Percentiles rank a stretch among this genome's conserved stretches.
Conservation (phyloP, 2,888 invertebrate species). For the Crocallis elinguaria region DNA sequence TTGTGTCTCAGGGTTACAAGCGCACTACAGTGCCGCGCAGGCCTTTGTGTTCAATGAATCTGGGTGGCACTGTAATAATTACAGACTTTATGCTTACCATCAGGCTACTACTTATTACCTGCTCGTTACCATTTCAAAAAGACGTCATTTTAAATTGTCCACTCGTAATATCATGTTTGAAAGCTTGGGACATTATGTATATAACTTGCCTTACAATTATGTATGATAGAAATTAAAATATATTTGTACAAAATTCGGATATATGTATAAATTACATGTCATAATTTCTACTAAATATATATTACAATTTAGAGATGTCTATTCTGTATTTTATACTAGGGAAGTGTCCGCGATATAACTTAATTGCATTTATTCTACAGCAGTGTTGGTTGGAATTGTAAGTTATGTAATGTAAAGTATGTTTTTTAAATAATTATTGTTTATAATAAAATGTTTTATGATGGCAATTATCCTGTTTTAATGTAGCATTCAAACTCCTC, state of each 20-base stretch:
- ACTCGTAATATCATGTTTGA: neutral
- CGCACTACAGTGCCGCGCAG: too few relatives aligned
- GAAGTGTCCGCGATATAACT: conserved; percentile 49
- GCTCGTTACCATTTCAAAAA: too few relatives aligned
- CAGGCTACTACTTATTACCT: too few relatives aligned
- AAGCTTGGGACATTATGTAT: neutral
- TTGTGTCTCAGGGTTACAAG: too few relatives aligned
- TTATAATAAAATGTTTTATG: conserved; percentile 82
- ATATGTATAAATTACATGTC: conserved; percentile 11
- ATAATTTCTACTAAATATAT: conserved; percentile 17
- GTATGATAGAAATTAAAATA: conserved; percentile 3
- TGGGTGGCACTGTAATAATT: too few relatives aligned
- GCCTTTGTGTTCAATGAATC: too few relatives aligned
- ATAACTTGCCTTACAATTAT: conserved; percentile 9
- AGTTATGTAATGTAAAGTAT: conserved; percentile 71
- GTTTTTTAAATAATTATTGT: conserved; percentile 79
- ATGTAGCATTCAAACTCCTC: too few relatives aligned
- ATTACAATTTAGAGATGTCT: conserved; percentile 19
- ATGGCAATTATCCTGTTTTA: conserved; percentile 43
- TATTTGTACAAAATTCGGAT: conserved; percentile 19
- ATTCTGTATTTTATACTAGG: conserved; percentile 34
- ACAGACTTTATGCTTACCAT: too few relatives aligned
- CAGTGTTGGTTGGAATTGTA: conserved; percentile 78
- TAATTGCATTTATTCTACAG: conserved; percentile 77
- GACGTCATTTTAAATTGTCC: neutral